Base-by-base conservation (phyloP, 2,888 invertebrate genomes). In the Drosophila ustulata region DNA sequence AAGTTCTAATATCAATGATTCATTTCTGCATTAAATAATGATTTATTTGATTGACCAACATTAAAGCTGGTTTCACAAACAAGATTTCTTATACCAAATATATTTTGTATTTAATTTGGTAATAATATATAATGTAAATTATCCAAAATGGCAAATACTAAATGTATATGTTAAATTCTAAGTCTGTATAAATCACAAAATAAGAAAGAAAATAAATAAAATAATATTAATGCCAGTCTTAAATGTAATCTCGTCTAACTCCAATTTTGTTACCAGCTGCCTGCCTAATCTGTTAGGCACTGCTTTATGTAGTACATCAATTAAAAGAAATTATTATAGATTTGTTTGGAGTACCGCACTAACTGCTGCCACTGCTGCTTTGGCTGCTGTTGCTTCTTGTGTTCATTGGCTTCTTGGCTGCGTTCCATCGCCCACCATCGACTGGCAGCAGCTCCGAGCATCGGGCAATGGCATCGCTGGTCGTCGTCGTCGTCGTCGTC, bases 291-390 rank as follows among this genome's bases (percentile, higher is more conserved):
- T 13, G 58, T 5, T 52, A 46, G 45, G 41, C 41, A 13, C 30
- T 13, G 25, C 13, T 39, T 49, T 25, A 8, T 53, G 59, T 56
- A 88, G 82, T 55, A 74, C 69, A 65, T 57, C 83, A 82, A 88
- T 82, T 88, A 88, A 85, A 75, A 72, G 83, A 82, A 82, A 85
- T 88, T 82, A 88, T 82, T 82, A 82, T 77, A 82, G 86, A 82
- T 82, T 85, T 88, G 80, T 74, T 85, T 88, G 56, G 53, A 71
- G 63, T 66, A 64, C 68, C 57, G 61, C 68, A 64, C 68, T 59
- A 62, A 64, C 61, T 37, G 55, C 52, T 59, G 11, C 51, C 62
- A 46, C 43, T 56, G 37, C 39, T 72, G 52, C 50, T 75, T 62
- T 64, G 34, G 55, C 52, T 59, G 11, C 51, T 70, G 50, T 34